Conservation (phyloP, 2,888 invertebrate genomes). For the Idaea biselata region DNA sequence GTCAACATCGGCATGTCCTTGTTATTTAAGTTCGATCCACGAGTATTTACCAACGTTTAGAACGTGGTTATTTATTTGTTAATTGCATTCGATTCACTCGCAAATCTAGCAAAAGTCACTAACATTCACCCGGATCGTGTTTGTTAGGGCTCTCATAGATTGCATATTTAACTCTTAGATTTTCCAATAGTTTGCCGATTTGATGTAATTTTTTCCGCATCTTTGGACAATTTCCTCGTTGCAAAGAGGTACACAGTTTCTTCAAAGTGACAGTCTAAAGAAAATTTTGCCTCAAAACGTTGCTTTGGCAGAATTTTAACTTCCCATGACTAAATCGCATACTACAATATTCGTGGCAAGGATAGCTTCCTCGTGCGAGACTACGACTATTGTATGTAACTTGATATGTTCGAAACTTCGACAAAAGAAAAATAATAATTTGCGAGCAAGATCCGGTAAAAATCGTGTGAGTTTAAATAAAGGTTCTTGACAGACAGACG, state of each 20-base stretch:
- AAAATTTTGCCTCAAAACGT: no score
- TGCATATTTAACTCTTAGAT: background rate
- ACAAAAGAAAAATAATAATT: no score
- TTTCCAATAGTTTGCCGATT: background rate
- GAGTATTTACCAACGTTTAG: constrained; percentile 11
- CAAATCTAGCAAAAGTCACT: constrained; percentile 23
- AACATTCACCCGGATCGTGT: constrained; percentile 33
- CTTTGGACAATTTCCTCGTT: no score
- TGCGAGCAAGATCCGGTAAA: no score
- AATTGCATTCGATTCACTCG: constrained; percentile 21
- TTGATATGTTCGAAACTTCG: background rate
- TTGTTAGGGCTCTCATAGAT: constrained; percentile 7
- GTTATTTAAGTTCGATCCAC: constrained; percentile 8
- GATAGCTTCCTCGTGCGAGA: no score
- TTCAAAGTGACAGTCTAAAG: no score
- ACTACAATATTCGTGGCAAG: no score
- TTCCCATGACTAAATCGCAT: no score
- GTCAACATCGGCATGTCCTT: constrained; percentile 1
- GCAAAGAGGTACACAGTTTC: no score
- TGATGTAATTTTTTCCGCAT: background rate
- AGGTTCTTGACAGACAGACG: no score
- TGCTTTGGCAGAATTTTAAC: no score
- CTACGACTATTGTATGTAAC: constrained; percentile 5
- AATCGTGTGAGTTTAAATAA: no score
- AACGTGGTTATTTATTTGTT: constrained; percentile 20